These are phyloP conservation scores for Peromyscus maniculatus DNA, from an alignment of 2,113 vertebrate genomes.

Conservation along the genomic window DNA sequence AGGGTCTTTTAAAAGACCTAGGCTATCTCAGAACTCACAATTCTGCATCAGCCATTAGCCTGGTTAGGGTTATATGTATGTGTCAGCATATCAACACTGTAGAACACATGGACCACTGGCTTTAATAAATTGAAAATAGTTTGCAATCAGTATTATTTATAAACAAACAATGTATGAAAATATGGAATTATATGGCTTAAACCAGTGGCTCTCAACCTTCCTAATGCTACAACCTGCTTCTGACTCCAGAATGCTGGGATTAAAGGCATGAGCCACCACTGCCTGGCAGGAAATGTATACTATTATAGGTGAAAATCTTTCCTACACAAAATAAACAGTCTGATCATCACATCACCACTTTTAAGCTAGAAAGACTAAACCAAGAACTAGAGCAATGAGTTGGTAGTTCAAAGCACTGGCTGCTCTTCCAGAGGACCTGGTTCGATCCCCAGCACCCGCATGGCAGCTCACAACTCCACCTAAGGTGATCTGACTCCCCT, in stretches of 20 bases:
- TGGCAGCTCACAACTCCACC: not conserved
- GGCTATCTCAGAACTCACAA: not conserved
- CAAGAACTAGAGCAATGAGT: not conserved
- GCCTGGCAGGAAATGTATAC: not conserved
- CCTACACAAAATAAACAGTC: not conserved
- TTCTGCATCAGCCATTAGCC: not conserved
- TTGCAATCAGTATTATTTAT: slow-evolving; percentile 39
- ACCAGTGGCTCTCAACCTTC: not conserved
- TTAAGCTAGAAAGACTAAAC: slow-evolving; percentile 19
- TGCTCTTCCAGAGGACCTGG: not conserved
- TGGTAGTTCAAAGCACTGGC: not conserved
- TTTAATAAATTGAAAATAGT: slow-evolving; percentile 50
- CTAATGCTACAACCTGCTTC: no score
- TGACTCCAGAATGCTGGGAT: no score
- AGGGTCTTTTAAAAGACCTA: not conserved
- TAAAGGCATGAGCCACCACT: no score
- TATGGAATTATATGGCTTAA: slow-evolving; percentile 29
- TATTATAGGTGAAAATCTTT: slow-evolving; percentile 43
- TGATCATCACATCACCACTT: not conserved
- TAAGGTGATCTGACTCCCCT: not conserved
- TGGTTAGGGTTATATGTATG: not conserved
- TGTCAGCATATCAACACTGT: not conserved
- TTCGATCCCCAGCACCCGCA: not conserved
- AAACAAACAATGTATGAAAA: slow-evolving; percentile 33
- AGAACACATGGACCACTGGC: not conserved